Base-by-base conservation (phyloP, 2,888 invertebrate genomes). In the Terebella lapidaria region DNA sequence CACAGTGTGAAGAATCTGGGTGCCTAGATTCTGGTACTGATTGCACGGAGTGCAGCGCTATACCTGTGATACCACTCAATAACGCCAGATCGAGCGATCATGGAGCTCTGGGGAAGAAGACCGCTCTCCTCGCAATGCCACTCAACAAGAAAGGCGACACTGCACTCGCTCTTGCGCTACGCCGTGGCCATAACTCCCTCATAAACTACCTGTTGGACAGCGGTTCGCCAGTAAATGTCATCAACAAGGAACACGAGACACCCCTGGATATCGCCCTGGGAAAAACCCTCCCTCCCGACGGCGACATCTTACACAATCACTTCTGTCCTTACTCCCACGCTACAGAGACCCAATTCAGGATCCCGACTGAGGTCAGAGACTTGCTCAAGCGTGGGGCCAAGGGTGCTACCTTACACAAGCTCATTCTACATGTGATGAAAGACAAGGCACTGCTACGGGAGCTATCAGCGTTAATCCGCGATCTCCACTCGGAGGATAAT, bases 271-370 rank as follows among this genome's bases (percentile, higher is more conserved):
- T 63, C 3, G 22, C 56, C 26, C 59, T 59, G 56, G 49, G 15
- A 30, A 29, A 59, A 26, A 24, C 54, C 18, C 29, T 63, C 20
- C 63, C 63, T 18, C 35, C 46, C 24, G 61, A 63, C 25, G 61
- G 54, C 15, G 56, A 58, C 51, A 63, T 63, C 24, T 55, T 63
- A 3, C 58, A 56, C 22, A 30, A 59, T 22, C 61, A 63, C 59
- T 61, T 56, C 42, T 58, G 56, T 25, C 47, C 58, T 15, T 58
- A 47, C 26, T 29, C 59, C 15, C 35, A 35, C 10, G 56, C 56
- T 15, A 55, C 27, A 10, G 45, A 20, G 2, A 20, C 24, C 1
- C 28, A 5, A 22, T 55, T 57, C 49, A 26, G 24, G 22, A 46
- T 63, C 28, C 61, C 63, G 20, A 51, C 56, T 3, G 28, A 51